Conservation (phyloP, 2,113 vertebrate genomes). For the Bujurquina vittata region DNA sequence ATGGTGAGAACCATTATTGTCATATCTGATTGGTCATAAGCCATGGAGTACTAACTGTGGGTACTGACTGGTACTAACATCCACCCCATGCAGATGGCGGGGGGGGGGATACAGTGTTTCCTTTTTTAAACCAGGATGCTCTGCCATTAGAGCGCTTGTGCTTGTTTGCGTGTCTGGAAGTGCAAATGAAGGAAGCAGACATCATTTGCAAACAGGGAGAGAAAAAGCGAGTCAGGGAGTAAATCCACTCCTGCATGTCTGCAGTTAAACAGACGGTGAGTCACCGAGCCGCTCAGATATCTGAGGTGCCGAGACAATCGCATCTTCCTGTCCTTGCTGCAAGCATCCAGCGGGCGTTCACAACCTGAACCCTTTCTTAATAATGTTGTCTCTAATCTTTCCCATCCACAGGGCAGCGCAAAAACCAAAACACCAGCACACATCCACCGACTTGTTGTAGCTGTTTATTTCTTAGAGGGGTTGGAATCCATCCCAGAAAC, state of each 20-base stretch:
- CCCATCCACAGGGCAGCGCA: not conserved
- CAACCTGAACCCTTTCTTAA: not conserved
- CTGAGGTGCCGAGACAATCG: too few species aligned
- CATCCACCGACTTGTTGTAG: not conserved
- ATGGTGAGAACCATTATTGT: slow-evolving; percentile 86
- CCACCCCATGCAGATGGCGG: too few species aligned
- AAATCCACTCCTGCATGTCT: not conserved
- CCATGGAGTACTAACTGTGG: too few species aligned
- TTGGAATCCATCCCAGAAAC: too few species aligned
- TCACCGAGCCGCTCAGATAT: not conserved
- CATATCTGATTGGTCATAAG: not conserved
- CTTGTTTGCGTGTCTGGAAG: not conserved
- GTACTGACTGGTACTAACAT: too few species aligned
- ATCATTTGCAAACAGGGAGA: not conserved
- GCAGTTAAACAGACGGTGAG: not conserved
- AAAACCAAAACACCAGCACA: not conserved
- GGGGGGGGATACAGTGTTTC: too few species aligned
- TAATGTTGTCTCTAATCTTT: not conserved
- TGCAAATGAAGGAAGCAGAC: not conserved
- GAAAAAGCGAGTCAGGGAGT: not conserved
- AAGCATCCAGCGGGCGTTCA: not conserved
- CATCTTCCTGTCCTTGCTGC: not conserved
- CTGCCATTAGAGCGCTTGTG: not conserved
- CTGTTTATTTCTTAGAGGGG: too few species aligned
- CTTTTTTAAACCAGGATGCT: not conserved